Conservation (phyloP, 2,797 vertebrate genomes). For the Scolopax rusticola region DNA sequence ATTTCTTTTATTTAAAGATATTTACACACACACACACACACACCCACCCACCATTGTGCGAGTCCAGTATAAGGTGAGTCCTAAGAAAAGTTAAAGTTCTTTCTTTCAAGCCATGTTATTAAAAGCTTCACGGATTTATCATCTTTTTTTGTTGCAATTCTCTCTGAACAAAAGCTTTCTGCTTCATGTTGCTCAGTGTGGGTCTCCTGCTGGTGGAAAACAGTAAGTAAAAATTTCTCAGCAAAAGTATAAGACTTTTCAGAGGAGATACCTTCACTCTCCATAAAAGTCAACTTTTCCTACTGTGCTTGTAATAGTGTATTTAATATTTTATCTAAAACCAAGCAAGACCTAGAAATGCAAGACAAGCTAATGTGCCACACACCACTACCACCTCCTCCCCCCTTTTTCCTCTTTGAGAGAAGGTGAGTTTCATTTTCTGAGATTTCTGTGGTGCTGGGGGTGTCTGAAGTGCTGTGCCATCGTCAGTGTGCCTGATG, state of each 20-base stretch:
- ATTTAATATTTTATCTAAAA: neutral
- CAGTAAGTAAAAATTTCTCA: neutral
- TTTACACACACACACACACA: too few relatives aligned
- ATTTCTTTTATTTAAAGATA: neutral
- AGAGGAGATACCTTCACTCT: neutral
- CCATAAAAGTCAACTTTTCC: neutral
- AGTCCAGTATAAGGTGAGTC: neutral
- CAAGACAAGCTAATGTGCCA: neutral
- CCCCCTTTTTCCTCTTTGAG: neutral
- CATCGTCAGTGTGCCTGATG: rapidly evolving
- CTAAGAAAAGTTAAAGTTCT: neutral
- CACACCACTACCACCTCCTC: too few relatives aligned
- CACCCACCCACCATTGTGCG: neutral
- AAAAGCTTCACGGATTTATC: neutral
- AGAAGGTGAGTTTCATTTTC: neutral
- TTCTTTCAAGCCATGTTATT: neutral
- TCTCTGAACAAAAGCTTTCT: neutral
- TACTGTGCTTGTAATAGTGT: neutral
- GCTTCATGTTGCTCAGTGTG: neutral
- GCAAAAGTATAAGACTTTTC: neutral
- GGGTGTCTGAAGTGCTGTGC: neutral
- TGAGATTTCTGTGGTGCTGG: neutral
- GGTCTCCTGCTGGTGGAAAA: neutral
- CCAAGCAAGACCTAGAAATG: neutral
- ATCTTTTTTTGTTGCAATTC: neutral